Percentiles rank a stretch among this genome's conserved stretches.
These are phyloP conservation scores for Papilio aristodemus DNA, from an alignment of 1,140 invertebrate genomes.

Conservation along the genomic window DNA sequence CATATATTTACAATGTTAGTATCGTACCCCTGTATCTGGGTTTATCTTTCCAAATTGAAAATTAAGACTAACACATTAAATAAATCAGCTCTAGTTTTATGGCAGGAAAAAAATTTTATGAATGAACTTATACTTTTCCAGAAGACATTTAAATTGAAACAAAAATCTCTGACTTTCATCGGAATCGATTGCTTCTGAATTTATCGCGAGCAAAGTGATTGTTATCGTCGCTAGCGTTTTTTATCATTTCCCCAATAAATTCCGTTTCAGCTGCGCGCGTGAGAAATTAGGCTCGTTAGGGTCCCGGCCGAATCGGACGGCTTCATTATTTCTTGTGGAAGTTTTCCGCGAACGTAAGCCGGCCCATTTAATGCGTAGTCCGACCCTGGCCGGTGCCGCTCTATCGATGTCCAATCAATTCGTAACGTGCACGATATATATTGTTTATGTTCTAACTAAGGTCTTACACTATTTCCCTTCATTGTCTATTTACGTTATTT, in stretches of 20 bases:
- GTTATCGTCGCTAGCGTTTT: slow-evolving; percentile 10
- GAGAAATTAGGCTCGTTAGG: slow-evolving; percentile 6
- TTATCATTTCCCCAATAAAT: slow-evolving; percentile 11
- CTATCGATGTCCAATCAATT: slow-evolving; percentile 17
- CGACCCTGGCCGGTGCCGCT: slow-evolving; percentile 3
- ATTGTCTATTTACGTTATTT: not conserved
- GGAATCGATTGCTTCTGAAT: not conserved
- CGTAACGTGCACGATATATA: slow-evolving; percentile 1
- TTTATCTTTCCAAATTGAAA: no score
- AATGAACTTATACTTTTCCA: no score
- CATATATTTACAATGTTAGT: no score
- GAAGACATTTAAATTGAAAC: no score
- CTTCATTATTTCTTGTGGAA: slow-evolving; percentile 23
- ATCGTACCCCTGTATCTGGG: no score
- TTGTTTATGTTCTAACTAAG: not conserved
- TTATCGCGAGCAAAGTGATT: not conserved
- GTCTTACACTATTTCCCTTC: not conserved
- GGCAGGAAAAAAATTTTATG: no score
- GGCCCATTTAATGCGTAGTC: not conserved
- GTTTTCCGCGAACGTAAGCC: slow-evolving; percentile 23
- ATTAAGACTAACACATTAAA: no score
- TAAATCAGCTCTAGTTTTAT: no score
- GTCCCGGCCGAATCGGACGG: not conserved
- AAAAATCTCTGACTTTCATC: no score
- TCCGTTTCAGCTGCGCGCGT: slow-evolving; percentile 12